Conservation (phyloP, 1,140 invertebrate genomes). For the Brachionus paranguensis region DNA sequence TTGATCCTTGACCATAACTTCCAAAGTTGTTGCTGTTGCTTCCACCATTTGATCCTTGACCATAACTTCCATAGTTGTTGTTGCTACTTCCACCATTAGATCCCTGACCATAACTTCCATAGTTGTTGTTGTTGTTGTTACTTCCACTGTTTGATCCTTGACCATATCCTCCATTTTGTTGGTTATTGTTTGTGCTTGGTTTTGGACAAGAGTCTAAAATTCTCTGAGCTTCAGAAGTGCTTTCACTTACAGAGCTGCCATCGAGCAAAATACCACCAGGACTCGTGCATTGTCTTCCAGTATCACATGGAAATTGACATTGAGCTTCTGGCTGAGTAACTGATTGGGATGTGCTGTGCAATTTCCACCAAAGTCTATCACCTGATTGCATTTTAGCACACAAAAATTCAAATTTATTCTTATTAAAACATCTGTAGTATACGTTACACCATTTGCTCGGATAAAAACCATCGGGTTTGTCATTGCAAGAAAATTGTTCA, state of each 20-base stretch:
- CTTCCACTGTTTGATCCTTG: not conserved
- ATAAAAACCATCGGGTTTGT: conserved; percentile 35
- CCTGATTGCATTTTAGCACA: not conserved
- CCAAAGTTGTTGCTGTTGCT: not conserved
- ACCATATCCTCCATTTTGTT: not conserved
- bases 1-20: not conserved
- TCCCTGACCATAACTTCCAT: not conserved
- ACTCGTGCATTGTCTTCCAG: conserved; percentile 1
- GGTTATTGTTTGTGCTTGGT: not conserved
- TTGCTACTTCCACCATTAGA: not conserved
- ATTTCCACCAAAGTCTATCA: conserved; percentile 37
- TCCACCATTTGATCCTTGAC: not conserved
- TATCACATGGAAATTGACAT: conserved; percentile 39
- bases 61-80: too few relatives aligned
- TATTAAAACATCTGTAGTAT: conserved; percentile 24
- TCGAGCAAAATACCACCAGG: conserved; percentile 31
- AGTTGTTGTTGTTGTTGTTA: too few relatives aligned
- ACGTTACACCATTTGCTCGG: conserved; percentile 39
- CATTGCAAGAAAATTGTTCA: conserved; percentile 37
- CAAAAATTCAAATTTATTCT: conserved; percentile 24
- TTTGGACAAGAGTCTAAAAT: conserved; percentile 23
- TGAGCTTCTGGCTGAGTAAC: not conserved
- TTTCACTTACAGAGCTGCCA: not conserved
- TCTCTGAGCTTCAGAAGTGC: not conserved
- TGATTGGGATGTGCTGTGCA: conserved; percentile 21